Evolutionary conservation across 2,888 invertebrate species (phyloP), one percentile per base, ranked within the genome.

Genomic region (Lasioglossum malachurum): DNA sequence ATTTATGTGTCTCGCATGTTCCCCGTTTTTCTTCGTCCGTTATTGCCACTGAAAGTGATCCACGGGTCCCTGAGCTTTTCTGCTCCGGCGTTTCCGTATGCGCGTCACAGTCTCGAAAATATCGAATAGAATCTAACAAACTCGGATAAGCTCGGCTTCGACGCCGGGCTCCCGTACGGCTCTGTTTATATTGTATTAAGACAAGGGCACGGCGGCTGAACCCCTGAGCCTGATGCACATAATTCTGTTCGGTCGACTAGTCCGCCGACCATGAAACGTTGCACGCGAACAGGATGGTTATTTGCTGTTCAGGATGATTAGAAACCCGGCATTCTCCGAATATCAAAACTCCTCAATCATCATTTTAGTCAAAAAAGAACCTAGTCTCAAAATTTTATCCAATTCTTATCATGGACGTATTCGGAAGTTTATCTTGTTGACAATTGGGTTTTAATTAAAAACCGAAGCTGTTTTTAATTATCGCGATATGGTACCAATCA

Each of bases 1-100:
- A 93, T 93, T 93, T 93, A 93, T 93, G 93, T 90, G 92, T 92
- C 93, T 93, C 88, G 93, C 91, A 92, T 93, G 91, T 89, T 86
- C 90, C 88, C 72, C 89, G 87, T 88, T 90, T 93, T 93, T 93
- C 92, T 91, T 88, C 89, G 87, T 88, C 87, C 89, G 83, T 83
- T 90, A 88, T 85, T 88, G 83, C 80, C 75, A 64, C 83, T 82
- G 87, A 88, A 87, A 88, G 83, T 83, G 90, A 91, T 87, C 83
- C 85, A 41, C 78, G 38, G 82, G 12, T 81, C 84, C 88, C 78
- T 31, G 31, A 16, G n/a, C 31, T 16, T 31, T 27, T n/a, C 49
- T 19, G 38, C 0, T 10, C 3, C 44, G 16, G 41, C 44, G 49
- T 31, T 75, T 83, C 79, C 73, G 75, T 75, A 88, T 86, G 83